Conservation (phyloP, 2,888 invertebrate species). For the Pediacus dermestoides region DNA sequence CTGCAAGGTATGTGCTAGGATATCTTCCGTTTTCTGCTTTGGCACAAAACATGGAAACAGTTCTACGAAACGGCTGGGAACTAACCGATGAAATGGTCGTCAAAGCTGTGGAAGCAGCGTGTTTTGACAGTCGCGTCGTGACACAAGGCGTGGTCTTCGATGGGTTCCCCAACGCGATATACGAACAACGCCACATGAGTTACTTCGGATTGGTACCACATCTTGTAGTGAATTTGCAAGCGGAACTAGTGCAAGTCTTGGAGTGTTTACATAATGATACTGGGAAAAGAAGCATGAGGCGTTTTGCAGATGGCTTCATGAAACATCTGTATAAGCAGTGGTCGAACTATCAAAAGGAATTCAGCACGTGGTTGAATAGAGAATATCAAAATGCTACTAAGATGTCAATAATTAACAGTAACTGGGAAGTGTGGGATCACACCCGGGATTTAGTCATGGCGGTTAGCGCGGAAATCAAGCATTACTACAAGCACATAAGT, state of each 20-base stretch:
- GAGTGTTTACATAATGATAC: conserved; percentile 49
- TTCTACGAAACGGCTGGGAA: conserved; percentile 49
- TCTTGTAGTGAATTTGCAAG: conserved; percentile 55
- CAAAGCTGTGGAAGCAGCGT: conserved; percentile 54
- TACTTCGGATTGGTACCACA: conserved; percentile 57
- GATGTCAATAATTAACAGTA: conserved; percentile 53
- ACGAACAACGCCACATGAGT: conserved; percentile 53
- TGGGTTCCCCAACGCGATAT: conserved; percentile 57
- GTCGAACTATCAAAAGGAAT: conserved; percentile 40
- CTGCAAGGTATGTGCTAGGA: conserved; percentile 52
- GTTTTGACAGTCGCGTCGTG: conserved; percentile 50
- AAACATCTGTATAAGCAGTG: conserved; percentile 50
- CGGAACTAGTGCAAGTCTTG: conserved; percentile 44
- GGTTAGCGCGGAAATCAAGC: conserved; percentile 50
- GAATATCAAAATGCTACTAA: conserved; percentile 56
- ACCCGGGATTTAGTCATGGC: conserved; percentile 46
- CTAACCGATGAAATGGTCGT: conserved; percentile 51
- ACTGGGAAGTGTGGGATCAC: conserved; percentile 56
- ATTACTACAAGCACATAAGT: conserved; percentile 53
- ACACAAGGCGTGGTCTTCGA: conserved; percentile 62
- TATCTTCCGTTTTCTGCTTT: conserved; percentile 55
- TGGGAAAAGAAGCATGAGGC: conserved; percentile 33
- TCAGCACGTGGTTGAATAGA: conserved; percentile 53
- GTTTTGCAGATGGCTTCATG: conserved; percentile 43
- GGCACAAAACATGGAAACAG: conserved; percentile 47